Base-by-base conservation (phyloP, 2,797 vertebrate genomes). In the Enteromius anoplus region DNA sequence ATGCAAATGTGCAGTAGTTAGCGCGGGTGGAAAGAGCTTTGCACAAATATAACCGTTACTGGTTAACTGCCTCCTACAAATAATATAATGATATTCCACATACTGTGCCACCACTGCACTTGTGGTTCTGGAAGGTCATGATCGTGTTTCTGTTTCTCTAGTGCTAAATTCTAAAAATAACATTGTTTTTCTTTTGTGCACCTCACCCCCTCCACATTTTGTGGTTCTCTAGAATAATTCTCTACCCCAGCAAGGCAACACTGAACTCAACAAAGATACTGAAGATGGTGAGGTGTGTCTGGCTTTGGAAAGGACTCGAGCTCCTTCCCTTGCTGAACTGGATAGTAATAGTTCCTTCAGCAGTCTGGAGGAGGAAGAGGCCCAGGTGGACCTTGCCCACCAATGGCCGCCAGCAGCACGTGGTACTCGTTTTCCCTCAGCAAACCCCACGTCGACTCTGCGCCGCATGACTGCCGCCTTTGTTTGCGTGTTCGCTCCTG, bases 281-380 rank as follows among this genome's bases (percentile, higher is more conserved):
- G 75, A 84, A 40, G 88, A 92, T 3, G 91, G 92, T 78, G 93
- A 92, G 87, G 84, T 93, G 4, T 92, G 88, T 34, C 87, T 94
- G 89, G 70, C 92, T 70, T 79, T 95, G 71, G 93, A 94, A 72
- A 89, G 89, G 23, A 90, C 90, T 26, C 91, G 91, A 1, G 93
- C 95, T n/a, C 94, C 95, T 5, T 95, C 95, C 45, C 90, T 97
- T 84, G 94, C 95, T 1, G 96, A 96, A 81, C 92, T 96, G 1
- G 96, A 97, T 91, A 96, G 95, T 84, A 94, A 90, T 92, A 95
- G 95, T 90, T 97, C 97, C 85, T 94, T 96, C 89, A 97, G 96
- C 93, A 97, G 96, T 88, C 93, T 95, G 37, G 97, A 97, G 15
- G 95, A 95, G 58, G 95, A 94, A 42, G 81, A 93, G 11, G 82